These are phyloP conservation scores for Thereva nobilitata DNA, from an alignment of 2,888 invertebrate species.

Conservation along the genomic window DNA sequence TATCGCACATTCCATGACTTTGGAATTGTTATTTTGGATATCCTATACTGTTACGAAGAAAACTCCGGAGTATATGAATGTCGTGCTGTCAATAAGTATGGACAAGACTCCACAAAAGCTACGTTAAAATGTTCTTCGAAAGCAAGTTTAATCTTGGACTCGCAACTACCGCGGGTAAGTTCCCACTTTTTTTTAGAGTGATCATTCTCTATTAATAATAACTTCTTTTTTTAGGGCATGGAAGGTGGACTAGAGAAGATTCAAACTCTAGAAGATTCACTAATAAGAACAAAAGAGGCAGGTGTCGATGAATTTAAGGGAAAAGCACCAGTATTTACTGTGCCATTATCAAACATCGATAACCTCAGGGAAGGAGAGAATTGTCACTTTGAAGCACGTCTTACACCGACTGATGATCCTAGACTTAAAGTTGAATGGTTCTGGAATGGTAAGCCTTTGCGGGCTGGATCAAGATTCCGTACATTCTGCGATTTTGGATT, in stretches of 20 bases:
- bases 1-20: slow-evolving; percentile 98
- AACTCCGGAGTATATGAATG: slow-evolving; percentile 94
- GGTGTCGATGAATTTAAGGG: slow-evolving; percentile 74
- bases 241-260: slow-evolving; percentile 93
- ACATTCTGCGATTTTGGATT: slow-evolving; percentile 98
- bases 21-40: slow-evolving; percentile 93
- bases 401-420: slow-evolving; percentile 89
- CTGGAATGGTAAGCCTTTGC: slow-evolving; percentile 88
- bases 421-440: slow-evolving; percentile 92
- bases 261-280: slow-evolving; percentile 87
- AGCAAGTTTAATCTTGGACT: slow-evolving; percentile 86
- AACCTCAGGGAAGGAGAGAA: slow-evolving; percentile 89
- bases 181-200: slow-evolving; percentile 16
- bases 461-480: slow-evolving; percentile 89
- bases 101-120: slow-evolving; percentile 83
- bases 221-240: slow-evolving; percentile 70
- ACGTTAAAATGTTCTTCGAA: slow-evolving; percentile 85
- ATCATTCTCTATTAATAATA: background rate
- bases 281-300: slow-evolving; percentile 76
- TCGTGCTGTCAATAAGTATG: slow-evolving; percentile 88
- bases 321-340: slow-evolving; percentile 88
- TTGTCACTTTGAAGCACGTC: slow-evolving; percentile 85
- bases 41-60: slow-evolving; percentile 94
- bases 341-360: slow-evolving; percentile 84
- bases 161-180: slow-evolving; percentile 84